phyloP scores from a whole-genome alignment of 2,797 vertebrate genomes.

The Anguilla anguilla region DNA sequence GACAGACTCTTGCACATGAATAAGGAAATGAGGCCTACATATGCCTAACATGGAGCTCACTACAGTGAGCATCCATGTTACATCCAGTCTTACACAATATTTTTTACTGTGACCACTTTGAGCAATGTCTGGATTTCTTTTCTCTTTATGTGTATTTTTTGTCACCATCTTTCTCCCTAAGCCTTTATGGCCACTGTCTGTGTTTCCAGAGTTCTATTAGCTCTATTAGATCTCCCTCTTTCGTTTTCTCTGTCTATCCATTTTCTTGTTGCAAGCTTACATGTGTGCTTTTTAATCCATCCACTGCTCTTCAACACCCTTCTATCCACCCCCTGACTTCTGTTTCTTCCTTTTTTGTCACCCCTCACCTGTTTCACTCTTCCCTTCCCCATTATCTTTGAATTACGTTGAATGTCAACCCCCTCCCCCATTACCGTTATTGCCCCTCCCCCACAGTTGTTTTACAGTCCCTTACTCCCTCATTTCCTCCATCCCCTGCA shows the following conservation, averaged over 20 bases:
- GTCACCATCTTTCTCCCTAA: background rate
- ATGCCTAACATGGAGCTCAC: background rate
- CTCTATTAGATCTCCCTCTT: constrained; percentile 3
- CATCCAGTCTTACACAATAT: background rate
- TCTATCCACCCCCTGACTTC: background rate
- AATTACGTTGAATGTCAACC: background rate
- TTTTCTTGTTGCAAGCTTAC: background rate
- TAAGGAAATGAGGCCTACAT: background rate
- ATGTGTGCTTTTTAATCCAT: background rate
- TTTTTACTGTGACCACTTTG: background rate
- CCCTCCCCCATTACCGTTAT: background rate
- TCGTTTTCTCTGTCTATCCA: background rate
- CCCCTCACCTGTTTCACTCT: background rate
- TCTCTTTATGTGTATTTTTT: background rate
- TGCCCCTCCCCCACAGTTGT: constrained; percentile 35
- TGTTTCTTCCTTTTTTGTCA: background rate
- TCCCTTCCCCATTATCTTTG: background rate
- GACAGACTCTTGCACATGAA: background rate
- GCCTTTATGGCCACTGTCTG: background rate
- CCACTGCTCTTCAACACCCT: background rate
- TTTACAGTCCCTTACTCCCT: constrained; percentile 34
- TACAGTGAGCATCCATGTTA: background rate
- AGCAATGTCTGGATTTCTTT: background rate
- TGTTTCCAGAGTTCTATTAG: background rate
- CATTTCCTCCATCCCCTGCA: constrained; percentile 39